A percentile compares a stretch with the other conserved stretches of the same genome.
Conservation (phyloP, 2,113 vertebrate species). For the Bubalus kerabau region DNA sequence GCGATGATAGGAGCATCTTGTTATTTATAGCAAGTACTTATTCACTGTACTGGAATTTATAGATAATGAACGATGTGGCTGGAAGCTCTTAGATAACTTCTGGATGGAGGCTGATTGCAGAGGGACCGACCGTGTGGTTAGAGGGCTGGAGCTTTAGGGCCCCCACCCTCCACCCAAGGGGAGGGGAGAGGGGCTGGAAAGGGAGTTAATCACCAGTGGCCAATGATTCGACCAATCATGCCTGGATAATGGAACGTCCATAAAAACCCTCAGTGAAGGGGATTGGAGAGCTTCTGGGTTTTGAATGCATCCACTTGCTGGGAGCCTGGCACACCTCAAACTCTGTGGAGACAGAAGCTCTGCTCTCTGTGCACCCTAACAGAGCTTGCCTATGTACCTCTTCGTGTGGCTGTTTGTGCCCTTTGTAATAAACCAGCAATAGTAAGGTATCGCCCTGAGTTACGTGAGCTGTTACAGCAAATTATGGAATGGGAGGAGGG, state of each 20-base stretch:
- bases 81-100: not conserved
- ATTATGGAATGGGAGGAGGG: not conserved
- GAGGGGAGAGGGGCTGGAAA: not conserved
- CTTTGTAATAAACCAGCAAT: not conserved
- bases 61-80: not conserved
- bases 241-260: not conserved
- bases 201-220: not conserved
- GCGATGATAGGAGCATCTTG: not conserved
- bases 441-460: not conserved
- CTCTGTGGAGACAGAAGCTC: not conserved
- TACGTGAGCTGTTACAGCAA: not conserved
- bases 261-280: not conserved
- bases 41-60: not conserved
- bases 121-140: not conserved
- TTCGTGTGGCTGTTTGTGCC: not conserved
- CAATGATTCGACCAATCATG: not conserved
- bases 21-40: not conserved
- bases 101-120: not conserved
- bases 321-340: too few relatives aligned
- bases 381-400: not conserved
- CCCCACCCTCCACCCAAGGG: not conserved
- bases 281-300: not conserved
- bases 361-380: not conserved
- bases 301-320: too few relatives aligned
- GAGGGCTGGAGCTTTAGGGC: not conserved